Conservation (phyloP, 2,113 vertebrate genomes). For the Grammomys dolichurus region DNA sequence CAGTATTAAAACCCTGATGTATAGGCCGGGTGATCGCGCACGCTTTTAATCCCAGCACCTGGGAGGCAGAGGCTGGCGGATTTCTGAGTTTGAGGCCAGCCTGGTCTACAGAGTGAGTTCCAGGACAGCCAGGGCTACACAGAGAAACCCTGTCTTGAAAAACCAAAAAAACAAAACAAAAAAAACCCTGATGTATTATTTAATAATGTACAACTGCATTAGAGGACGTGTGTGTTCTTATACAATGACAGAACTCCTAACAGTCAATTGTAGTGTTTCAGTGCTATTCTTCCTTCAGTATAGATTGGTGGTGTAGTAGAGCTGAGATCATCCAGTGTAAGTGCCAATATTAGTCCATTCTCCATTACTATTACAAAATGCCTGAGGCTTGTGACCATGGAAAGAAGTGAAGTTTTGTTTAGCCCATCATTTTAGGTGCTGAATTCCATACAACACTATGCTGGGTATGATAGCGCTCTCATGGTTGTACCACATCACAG, state of each 20-base stretch:
- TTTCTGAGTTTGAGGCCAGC: too few relatives aligned
- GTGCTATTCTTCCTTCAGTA: background rate
- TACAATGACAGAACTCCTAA: background rate
- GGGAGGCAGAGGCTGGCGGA: too few relatives aligned
- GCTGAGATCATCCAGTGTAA: background rate
- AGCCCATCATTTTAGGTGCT: background rate
- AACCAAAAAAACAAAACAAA: too few relatives aligned
- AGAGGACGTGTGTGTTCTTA: background rate
- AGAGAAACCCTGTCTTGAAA: too few relatives aligned
- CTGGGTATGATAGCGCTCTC: background rate
- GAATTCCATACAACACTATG: background rate
- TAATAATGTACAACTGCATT: background rate
- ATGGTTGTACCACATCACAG: rapidly evolving
- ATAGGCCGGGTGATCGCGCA: too few relatives aligned
- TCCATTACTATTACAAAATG: background rate
- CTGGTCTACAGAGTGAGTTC: too few relatives aligned
- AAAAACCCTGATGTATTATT: background rate
- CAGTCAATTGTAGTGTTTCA: background rate
- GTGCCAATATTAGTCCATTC: background rate
- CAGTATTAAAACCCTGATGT: background rate
- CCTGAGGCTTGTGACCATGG: background rate
- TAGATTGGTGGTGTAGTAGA: background rate
- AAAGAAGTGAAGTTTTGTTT: background rate
- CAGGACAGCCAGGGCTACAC: too few relatives aligned
- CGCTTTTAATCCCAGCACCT: too few relatives aligned